Evolutionary conservation across 2,113 vertebrate species (phyloP).

Genomic region (Manacus vitellinus): DNA sequence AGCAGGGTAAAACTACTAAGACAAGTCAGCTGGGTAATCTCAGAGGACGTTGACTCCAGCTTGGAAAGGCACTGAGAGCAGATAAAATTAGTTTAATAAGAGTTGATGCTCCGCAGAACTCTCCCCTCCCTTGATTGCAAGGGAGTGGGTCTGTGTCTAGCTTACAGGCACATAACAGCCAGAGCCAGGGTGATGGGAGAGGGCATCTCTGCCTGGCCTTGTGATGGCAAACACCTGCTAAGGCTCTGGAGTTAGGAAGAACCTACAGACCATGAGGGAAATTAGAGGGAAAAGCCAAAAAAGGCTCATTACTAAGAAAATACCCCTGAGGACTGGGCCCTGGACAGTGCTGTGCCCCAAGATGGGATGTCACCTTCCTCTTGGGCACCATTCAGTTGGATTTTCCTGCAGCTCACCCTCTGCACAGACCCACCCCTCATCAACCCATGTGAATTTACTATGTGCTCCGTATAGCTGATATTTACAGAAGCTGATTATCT

Average conservation of each 20-base stretch:
- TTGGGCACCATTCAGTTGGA: rapidly evolving
- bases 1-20: not conserved
- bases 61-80: slow-evolving; percentile 41
- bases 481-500: not conserved
- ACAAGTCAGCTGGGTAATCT: slow-evolving; percentile 45
- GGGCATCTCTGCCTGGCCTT: not conserved
- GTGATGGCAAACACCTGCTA: not conserved
- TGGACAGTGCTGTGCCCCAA: not conserved
- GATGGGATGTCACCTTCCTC: rapidly evolving
- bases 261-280: not conserved
- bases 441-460: not conserved
- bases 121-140: not conserved
- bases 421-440: not conserved
- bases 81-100: slow-evolving; percentile 67
- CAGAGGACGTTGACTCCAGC: slow-evolving; percentile 25
- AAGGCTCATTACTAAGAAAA: not conserved
- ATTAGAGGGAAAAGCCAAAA: not conserved
- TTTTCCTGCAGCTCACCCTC: not conserved
- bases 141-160: not conserved
- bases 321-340: not conserved
- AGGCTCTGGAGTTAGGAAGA: not conserved
- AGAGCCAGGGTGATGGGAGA: rapidly evolving
- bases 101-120: slow-evolving; percentile 49
- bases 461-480: not conserved
- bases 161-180: not conserved